Conservation (phyloP, 2,888 invertebrate species). For the Orchesella flavescens region DNA sequence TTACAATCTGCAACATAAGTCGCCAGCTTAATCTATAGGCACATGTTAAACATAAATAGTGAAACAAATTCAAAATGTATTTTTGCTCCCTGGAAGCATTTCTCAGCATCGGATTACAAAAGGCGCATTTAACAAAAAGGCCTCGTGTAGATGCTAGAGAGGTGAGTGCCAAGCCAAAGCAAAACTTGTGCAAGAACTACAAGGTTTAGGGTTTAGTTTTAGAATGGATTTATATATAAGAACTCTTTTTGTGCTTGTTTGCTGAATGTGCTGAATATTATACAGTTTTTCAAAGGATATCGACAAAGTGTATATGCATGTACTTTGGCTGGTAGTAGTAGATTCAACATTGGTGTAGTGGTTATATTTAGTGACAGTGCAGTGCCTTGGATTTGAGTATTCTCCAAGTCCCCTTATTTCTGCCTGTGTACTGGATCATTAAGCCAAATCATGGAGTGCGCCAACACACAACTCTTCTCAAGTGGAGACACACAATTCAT, state of each 20-base stretch:
- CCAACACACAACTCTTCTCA: constrained; percentile 63
- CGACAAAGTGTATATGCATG: too few species aligned
- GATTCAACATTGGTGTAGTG: too few species aligned
- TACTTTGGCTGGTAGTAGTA: too few species aligned
- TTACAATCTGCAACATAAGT: too few species aligned
- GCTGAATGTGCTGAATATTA: background rate
- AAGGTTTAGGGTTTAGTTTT: constrained; percentile 1
- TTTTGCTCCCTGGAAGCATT: background rate
- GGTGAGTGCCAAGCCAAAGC: background rate
- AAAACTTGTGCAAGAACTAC: background rate
- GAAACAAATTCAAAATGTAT: background rate
- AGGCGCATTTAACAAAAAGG: background rate
- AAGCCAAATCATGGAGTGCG: constrained; percentile 68
- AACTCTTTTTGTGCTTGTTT: constrained; percentile 2
- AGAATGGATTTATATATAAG: background rate
- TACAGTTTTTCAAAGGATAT: background rate
- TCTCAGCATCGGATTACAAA: background rate
- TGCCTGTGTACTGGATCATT: constrained; percentile 70
- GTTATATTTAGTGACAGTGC: background rate
- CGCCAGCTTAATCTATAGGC: too few species aligned
- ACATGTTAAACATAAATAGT: background rate
- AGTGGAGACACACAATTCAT: constrained; percentile 71
- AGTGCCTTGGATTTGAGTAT: constrained; percentile 63
- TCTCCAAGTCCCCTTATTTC: constrained; percentile 61
- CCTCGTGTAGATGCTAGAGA: background rate